Conservation (phyloP, 37 sponge, comb jelly and placozoan species). For the Bolinopsis microptera region DNA sequence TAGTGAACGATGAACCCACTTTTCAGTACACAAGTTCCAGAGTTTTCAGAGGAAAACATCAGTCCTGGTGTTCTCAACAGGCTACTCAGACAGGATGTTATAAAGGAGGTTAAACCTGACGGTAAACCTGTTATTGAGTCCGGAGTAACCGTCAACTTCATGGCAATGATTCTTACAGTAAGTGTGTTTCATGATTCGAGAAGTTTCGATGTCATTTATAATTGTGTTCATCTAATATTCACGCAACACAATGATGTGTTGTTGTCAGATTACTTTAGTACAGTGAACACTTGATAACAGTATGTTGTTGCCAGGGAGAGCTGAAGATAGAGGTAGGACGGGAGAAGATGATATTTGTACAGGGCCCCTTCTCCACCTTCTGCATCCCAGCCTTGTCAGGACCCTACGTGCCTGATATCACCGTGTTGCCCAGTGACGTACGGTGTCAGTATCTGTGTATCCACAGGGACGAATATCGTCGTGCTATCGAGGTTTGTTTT, state of each 20-base stretch:
- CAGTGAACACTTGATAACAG: too few relatives aligned
- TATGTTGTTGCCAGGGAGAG: slow-evolving; percentile 21
- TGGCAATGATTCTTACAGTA: slow-evolving; percentile 57
- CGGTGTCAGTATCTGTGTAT: slow-evolving; percentile 35
- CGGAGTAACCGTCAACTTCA: slow-evolving; percentile 51
- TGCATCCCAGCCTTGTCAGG: slow-evolving; percentile 55
- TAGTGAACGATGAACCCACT: too few relatives aligned
- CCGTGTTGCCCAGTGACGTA: neutral
- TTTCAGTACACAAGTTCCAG: slow-evolving; percentile 48
- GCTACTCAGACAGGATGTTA: slow-evolving; percentile 32
- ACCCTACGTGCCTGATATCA: slow-evolving; percentile 40
- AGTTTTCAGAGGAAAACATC: slow-evolving; percentile 38
- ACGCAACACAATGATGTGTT: too few relatives aligned
- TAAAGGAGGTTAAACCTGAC: slow-evolving; percentile 35
- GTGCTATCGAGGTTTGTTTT: slow-evolving; percentile 40
- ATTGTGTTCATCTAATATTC: too few relatives aligned
- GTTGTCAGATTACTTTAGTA: too few relatives aligned
- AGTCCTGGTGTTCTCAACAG: slow-evolving; percentile 32
- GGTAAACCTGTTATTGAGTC: slow-evolving; percentile 39
- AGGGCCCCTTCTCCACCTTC: slow-evolving; percentile 56
- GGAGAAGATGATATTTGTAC: slow-evolving; percentile 47
- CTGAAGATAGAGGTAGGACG: slow-evolving; percentile 3
- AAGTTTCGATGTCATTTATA: neutral
- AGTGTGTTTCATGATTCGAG: neutral
- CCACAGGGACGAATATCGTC: slow-evolving; percentile 31